Conservation (phyloP, 2,797 vertebrate species). For the Tangara arthus region DNA sequence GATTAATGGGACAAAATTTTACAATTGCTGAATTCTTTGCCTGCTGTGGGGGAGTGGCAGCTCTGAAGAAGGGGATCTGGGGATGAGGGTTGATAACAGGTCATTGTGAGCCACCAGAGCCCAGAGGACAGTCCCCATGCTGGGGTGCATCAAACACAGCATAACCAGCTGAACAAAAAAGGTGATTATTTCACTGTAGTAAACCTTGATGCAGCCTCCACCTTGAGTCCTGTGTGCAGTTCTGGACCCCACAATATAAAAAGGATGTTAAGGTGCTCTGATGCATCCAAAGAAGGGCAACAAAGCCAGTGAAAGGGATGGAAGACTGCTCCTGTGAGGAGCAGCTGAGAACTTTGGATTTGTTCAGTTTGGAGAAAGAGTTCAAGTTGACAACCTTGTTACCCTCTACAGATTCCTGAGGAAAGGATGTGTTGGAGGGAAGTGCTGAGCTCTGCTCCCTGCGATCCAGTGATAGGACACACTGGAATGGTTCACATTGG, state of each 20-base stretch:
- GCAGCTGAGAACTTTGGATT: not conserved
- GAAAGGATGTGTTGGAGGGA: not conserved
- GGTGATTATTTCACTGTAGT: accelerated
- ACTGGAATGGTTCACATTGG: not conserved
- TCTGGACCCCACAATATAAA: not conserved
- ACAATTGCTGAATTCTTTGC: not conserved
- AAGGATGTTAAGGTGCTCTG: not conserved
- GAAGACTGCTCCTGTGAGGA: not conserved
- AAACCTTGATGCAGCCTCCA: accelerated
- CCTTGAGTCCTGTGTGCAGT: not conserved
- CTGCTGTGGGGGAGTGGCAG: not conserved
- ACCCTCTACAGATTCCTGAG: not conserved
- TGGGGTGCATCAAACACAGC: not conserved
- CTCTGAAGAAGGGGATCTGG: not conserved
- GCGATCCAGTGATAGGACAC: not conserved
- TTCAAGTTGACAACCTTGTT: not conserved
- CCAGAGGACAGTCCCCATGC: not conserved
- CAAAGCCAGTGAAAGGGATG: not conserved
- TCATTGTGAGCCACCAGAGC: not conserved
- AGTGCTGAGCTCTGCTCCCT: not conserved
- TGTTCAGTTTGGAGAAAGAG: not conserved
- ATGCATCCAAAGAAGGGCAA: not conserved
- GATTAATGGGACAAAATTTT: not conserved
- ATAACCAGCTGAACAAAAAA: not conserved
- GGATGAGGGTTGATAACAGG: not conserved